These are phyloP conservation scores for Azorinus chamasolen DNA, from an alignment of 2,888 invertebrate genomes.

Conservation along the genomic window DNA sequence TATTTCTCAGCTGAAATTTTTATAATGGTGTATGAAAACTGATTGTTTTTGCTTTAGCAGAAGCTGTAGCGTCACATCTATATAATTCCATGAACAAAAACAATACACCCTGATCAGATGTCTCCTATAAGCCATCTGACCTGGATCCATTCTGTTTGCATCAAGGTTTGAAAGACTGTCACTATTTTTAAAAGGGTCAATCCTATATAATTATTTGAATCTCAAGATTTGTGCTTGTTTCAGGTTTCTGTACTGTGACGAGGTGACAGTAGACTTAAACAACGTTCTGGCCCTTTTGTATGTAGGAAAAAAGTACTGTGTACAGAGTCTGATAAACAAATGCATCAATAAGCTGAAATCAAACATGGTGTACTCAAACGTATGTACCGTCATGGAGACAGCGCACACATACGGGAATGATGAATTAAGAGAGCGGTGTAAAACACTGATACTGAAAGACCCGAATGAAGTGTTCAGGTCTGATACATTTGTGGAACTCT, in stretches of 20 bases:
- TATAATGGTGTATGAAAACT: no score
- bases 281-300: constrained; percentile 56
- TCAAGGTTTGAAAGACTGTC: no score
- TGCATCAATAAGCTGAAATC: constrained; percentile 61
- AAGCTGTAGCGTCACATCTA: no score
- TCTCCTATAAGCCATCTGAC: no score
- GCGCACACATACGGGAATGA: constrained; percentile 60
- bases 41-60: no score
- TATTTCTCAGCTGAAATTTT: no score
- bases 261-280: constrained; percentile 40
- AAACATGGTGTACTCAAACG: constrained; percentile 63
- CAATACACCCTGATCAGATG: no score
- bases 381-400: constrained; percentile 61
- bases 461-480: constrained; percentile 56
- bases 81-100: no score
- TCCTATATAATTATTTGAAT: no score
- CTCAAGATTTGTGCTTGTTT: constrained; percentile 14
- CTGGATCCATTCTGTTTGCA: no score
- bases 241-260: constrained; percentile 58
- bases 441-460: constrained; percentile 51
- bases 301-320: constrained; percentile 63
- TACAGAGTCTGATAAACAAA: constrained; percentile 58
- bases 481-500: constrained; percentile 58
- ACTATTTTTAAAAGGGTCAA: no score
- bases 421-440: constrained; percentile 56